Evolutionary conservation across 2,113 vertebrate genomes (phyloP), one percentile per base, ranked within the genome.

Genomic region (Cacatua alba): DNA sequence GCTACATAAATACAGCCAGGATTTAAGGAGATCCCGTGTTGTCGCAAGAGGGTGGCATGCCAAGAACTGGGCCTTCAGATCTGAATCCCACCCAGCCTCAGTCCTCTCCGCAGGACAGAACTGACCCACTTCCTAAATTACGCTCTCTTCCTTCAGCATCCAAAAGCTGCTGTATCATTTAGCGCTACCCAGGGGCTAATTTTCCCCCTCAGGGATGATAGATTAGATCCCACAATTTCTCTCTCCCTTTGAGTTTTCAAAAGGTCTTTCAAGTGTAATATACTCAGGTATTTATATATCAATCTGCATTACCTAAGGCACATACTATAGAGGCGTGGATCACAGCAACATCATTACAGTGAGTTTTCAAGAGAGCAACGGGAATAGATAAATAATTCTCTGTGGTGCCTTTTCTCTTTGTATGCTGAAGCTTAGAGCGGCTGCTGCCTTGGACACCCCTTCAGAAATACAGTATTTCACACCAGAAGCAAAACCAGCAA

Each of bases 211-310:
- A 92, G 96, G 92, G 83, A 89, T 18, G 46, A 83, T 5, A 93
- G 86, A 95, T 97, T 65, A 92, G 86, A 91, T 95, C 57, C 80
- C 83, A 96, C 91, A 69, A 91, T 86, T 84, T 88, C 82, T 86
- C 77, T 74, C 57, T 57, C 86, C 90, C 72, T 41, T 53, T 23
- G 81, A 94, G 88, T 79, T 88, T 92, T 76, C 74, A 53, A 92
- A 91, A 95, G 92, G 92, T 92, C 91, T 96, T 96, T 96, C 88
- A 82, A 86, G 77, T 24, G 67, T 91, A 94, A 96, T 94, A 95
- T 97, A 92, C 88, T 49, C 88, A 79, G 80, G 80, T 93, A 90
- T 96, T 96, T 96, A 86, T 95, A 72, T 92, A 95, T 94, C 96
- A 97, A 84, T 95, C 94, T 91, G 69, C 0, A 17, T 96, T 96